Percentiles rank a stretch among this genome's conserved stretches.
These are phyloP conservation scores for Bhutanitis thaidina DNA, from an alignment of 2,888 invertebrate species.

Conservation along the genomic window DNA sequence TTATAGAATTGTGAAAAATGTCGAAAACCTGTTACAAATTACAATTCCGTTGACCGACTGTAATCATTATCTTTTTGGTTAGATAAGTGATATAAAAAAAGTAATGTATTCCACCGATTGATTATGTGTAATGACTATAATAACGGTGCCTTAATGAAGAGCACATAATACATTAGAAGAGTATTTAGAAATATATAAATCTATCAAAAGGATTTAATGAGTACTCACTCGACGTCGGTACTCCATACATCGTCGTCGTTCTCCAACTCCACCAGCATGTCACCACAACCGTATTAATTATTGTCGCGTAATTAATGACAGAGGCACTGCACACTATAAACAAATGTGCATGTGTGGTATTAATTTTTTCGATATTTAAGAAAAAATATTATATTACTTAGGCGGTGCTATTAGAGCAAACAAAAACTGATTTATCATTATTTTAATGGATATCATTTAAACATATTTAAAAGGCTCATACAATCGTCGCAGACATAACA, in stretches of 20 bases:
- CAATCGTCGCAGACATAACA: not conserved
- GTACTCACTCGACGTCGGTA: constrained; percentile 56
- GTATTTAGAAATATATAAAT: not conserved
- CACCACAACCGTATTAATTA: constrained; percentile 16
- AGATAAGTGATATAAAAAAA: not conserved
- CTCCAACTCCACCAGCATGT: constrained; percentile 33
- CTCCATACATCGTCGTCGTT: constrained; percentile 53
- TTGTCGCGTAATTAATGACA: constrained; percentile 6
- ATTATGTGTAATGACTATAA: too few species aligned
- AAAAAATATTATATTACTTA: too few species aligned
- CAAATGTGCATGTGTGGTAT: constrained; percentile 10
- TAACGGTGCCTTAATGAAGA: too few species aligned
- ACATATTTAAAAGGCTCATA: not conserved
- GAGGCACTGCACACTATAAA: constrained; percentile 21
- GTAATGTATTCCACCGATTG: too few species aligned
- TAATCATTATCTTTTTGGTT: not conserved
- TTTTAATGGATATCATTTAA: not conserved
- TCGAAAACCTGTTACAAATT: not conserved
- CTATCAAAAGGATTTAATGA: not conserved
- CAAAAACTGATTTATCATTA: not conserved
- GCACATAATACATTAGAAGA: too few species aligned
- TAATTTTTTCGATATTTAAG: not conserved
- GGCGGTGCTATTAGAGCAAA: not conserved
- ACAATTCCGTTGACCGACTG: not conserved
- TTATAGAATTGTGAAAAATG: too few species aligned